phyloP scores from a whole-genome alignment of 2,113 vertebrate genomes.

The Gadus chalcogrammus region DNA sequence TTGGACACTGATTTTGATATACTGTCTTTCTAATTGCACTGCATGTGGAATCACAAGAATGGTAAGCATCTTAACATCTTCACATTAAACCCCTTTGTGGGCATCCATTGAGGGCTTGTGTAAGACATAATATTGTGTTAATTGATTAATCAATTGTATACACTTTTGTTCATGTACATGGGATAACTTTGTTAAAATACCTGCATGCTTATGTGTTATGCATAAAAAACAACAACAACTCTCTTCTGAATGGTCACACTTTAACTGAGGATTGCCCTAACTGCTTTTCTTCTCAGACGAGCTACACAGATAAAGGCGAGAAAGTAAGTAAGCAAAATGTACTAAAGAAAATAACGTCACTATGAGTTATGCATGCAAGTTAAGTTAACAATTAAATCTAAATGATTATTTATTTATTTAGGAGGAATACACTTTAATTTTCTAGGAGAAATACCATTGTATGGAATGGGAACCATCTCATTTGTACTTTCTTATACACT shows the following conservation, averaged over 20 bases:
- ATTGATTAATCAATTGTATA: constrained; percentile 1
- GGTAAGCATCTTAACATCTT: constrained; percentile 57
- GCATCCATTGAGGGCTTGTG: not conserved
- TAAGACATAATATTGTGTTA: not conserved
- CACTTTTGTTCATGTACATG: too few species aligned
- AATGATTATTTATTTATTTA: too few species aligned
- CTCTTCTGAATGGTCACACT: too few species aligned
- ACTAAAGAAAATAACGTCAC: not conserved
- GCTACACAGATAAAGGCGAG: constrained; percentile 82
- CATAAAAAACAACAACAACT: constrained; percentile 9
- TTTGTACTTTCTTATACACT: constrained; percentile 3
- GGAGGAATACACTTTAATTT: too few species aligned
- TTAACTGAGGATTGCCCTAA: too few species aligned
- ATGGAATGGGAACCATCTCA: not conserved
- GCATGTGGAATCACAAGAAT: constrained; percentile 52
- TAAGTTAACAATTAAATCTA: too few species aligned
- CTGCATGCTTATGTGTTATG: not conserved
- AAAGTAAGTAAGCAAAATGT: constrained; percentile 65
- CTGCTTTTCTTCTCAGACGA: constrained; percentile 64
- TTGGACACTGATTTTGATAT: constrained; percentile 38
- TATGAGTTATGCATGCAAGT: too few species aligned
- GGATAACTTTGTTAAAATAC: too few species aligned
- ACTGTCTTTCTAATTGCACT: constrained; percentile 31
- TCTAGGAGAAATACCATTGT: too few species aligned
- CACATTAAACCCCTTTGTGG: not conserved